Conservation (phyloP, 2,888 invertebrate species). For the Chesias legatella region DNA sequence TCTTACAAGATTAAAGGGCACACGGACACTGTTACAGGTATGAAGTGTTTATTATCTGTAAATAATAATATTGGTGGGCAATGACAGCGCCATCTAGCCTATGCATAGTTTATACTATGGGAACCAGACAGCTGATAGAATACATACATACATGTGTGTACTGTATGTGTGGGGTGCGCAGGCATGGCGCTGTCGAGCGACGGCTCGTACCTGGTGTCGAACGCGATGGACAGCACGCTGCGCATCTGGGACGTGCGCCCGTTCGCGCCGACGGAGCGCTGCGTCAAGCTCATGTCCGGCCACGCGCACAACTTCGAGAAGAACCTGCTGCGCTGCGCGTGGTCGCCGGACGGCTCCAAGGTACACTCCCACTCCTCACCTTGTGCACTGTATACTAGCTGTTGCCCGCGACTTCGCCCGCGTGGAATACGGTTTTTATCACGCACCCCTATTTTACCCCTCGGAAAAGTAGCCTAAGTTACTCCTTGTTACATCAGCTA, state of each 20-base stretch:
- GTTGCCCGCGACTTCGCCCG: too few relatives aligned
- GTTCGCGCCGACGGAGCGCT: slow-evolving; percentile 95
- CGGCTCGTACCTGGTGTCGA: slow-evolving; percentile 95
- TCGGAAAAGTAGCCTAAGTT: too few relatives aligned
- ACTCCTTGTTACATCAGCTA: too few relatives aligned
- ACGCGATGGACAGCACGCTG: slow-evolving; percentile 97
- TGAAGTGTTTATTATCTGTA: neutral
- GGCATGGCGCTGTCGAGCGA: slow-evolving; percentile 89
- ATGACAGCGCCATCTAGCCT: too few relatives aligned
- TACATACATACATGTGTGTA: too few relatives aligned
- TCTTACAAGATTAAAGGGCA: slow-evolving; percentile 94
- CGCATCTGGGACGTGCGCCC: slow-evolving; percentile 98
- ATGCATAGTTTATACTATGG: too few relatives aligned
- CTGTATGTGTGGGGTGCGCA: too few relatives aligned
- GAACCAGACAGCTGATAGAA: too few relatives aligned
- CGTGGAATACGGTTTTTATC: too few relatives aligned
- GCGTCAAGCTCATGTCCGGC: slow-evolving; percentile 94
- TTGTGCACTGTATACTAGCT: neutral
- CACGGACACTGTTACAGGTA: slow-evolving; percentile 95
- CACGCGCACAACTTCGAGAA: slow-evolving; percentile 99
- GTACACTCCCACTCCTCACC: slow-evolving; percentile 58
- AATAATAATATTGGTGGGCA: too few relatives aligned
- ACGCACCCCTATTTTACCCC: too few relatives aligned
- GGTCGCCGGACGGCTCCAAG: slow-evolving; percentile 96
- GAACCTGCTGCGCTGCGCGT: slow-evolving; percentile 95